phyloP scores from a whole-genome alignment of 1,140 invertebrate genomes.

The Caenorhabditis remanei region DNA sequence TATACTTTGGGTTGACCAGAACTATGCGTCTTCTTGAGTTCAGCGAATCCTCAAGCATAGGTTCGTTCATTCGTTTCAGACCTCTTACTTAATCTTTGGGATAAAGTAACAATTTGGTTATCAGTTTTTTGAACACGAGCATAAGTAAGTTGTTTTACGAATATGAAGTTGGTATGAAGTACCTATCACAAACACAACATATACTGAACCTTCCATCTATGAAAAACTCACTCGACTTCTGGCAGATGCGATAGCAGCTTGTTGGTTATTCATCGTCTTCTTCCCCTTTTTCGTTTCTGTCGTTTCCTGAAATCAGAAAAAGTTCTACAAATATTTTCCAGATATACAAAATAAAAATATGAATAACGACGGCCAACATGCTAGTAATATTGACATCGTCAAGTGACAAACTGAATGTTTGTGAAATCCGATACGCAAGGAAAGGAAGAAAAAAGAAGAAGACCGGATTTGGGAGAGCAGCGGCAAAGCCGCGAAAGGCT shows the following conservation, averaged over 20 bases:
- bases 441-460: conserved; percentile 4
- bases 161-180: too few relatives aligned
- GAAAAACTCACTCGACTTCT: conserved; percentile 13
- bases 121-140: too few relatives aligned
- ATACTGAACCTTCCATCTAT: too few relatives aligned
- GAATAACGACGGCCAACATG: neutral
- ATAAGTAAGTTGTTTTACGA: too few relatives aligned
- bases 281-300: neutral
- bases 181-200: too few relatives aligned
- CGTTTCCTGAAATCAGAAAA: conserved; percentile 12
- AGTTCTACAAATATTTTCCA: neutral
- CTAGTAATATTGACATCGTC: conserved; percentile 36
- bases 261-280: conserved; percentile 43
- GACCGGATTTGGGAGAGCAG: conserved; percentile 33
- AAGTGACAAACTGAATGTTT: conserved; percentile 53
- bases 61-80: too few relatives aligned
- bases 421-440: conserved; percentile 45
- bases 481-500: conserved; percentile 1
- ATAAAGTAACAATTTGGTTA: too few relatives aligned
- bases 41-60: too few relatives aligned
- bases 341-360: neutral
- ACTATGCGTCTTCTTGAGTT: too few relatives aligned
- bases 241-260: conserved; percentile 35
- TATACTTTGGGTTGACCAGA: too few relatives aligned
- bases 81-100: too few relatives aligned